phyloP scores from a whole-genome alignment of 2,113 vertebrate species.

The Pseudopipra pipra region DNA sequence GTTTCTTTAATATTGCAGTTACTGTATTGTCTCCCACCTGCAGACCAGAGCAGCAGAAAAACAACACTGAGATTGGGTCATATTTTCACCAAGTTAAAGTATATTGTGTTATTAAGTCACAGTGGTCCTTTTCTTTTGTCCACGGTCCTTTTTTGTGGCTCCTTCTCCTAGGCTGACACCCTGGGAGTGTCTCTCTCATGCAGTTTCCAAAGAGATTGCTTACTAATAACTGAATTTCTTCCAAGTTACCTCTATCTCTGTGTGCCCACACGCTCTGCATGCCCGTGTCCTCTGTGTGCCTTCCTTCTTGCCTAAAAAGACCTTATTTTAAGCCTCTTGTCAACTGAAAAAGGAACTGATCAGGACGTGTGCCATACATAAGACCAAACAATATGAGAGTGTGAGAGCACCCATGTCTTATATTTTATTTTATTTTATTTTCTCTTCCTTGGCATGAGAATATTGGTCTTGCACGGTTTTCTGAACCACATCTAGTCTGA shows the following conservation, averaged over 20 bases:
- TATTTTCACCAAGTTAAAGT: background rate
- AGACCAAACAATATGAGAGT: background rate
- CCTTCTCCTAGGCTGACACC: background rate
- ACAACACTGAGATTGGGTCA: background rate
- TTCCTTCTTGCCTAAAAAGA: background rate
- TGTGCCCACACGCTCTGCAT: background rate
- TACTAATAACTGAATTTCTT: background rate
- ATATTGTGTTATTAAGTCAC: background rate
- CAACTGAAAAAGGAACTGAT: background rate
- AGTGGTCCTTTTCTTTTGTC: background rate
- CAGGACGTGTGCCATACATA: background rate
- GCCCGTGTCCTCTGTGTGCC: background rate
- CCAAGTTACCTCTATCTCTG: background rate
- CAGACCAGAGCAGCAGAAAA: background rate
- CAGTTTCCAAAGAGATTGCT: background rate
- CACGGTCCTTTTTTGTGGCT: background rate
- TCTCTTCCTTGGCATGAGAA: background rate
- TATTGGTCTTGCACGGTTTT: background rate
- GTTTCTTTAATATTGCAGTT: background rate
- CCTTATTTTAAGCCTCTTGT: background rate
- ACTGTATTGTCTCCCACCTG: background rate
- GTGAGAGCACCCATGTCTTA: background rate
- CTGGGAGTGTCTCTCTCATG: background rate
- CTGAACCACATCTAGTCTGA: background rate
- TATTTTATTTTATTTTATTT: background rate